Percentiles rank a stretch among this genome's conserved stretches.
Conservation (phyloP, 1,140 invertebrate species). For the Cyphomyrmex costatus region DNA sequence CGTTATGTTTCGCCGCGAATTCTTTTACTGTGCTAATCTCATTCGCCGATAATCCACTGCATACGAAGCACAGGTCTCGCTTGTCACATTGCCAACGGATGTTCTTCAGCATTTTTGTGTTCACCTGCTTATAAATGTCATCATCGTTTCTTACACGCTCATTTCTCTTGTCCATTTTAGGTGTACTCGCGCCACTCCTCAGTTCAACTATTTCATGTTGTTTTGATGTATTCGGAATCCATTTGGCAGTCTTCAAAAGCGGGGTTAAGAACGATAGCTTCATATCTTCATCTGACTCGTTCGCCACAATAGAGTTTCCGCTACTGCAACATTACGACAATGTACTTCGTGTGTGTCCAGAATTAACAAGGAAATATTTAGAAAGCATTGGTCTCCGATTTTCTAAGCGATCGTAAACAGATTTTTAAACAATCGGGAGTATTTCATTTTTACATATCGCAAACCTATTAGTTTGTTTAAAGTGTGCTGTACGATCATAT, state of each 20-base stretch:
- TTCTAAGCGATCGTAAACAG: neutral
- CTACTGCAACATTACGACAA: constrained; percentile 33
- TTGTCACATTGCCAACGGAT: neutral
- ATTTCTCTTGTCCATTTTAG: neutral
- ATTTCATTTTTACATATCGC: neutral
- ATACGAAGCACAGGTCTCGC: constrained; percentile 66
- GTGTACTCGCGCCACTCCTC: neutral
- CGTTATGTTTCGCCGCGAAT: constrained; percentile 54
- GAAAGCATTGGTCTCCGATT: neutral
- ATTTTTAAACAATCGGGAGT: neutral
- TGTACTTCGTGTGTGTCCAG: neutral
- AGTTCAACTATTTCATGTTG: neutral
- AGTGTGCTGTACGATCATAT: too few species aligned
- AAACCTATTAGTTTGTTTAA: too few species aligned
- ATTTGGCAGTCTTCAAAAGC: neutral
- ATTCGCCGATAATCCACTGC: constrained; percentile 48
- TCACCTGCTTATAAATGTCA: neutral
- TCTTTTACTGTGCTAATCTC: constrained; percentile 48
- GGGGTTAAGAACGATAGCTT: neutral
- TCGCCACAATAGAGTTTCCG: neutral
- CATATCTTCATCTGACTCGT: neutral
- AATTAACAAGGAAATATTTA: neutral
- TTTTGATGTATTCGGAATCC: neutral
- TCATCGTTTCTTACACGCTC: neutral
- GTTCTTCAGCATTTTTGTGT: neutral